Base-by-base conservation (phyloP, 2,888 invertebrate genomes). In the Tipula vernalis region DNA sequence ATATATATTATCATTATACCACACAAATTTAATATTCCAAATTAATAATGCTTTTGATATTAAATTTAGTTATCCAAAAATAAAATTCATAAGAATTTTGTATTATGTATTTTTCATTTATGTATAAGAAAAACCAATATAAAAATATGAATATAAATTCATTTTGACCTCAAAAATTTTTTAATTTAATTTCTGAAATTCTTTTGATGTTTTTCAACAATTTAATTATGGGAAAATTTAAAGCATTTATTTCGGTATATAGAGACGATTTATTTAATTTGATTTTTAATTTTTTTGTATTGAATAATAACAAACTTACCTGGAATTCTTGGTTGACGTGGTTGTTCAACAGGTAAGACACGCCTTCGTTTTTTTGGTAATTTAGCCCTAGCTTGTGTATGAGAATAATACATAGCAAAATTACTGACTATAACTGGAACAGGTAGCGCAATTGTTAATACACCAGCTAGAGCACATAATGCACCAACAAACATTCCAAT, bases 391-490 rank as follows among this genome's bases (percentile, higher is more conserved):
- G 99, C 99, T 94, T 99, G 96, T 90, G 97, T 97, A 92, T 97
- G 97, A 89, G 97, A 97, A 93, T 97, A 97, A 93, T 97, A 97
- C 97, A 97, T 97, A 90, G 97, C 97, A 92, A 99, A 99, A 94
- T 99, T 99, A 92, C 98, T 98, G 89, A 99, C 99, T 91, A 99
- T 99, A 92, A 99, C 99, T 89, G 99, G 99, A 90, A 99, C 98
- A 89, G 99, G 99, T 90, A 99, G 94, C 90, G 99, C 99, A 93
- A 99, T 98, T 91, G 99, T 99, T 90, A 99, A 94, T 90, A 99
- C 99, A 92, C 99, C 99, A 90, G 98, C 98, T 89, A 99, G 94
- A 88, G 99, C 99, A 92, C 99, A 99, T 86, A 99, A 94, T 15
- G 98, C 98, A 89, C 99, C 99, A 88, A 99, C 98, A 91, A 99